Conservation (phyloP, 1,140 invertebrate genomes). For the Popillia japonica region DNA sequence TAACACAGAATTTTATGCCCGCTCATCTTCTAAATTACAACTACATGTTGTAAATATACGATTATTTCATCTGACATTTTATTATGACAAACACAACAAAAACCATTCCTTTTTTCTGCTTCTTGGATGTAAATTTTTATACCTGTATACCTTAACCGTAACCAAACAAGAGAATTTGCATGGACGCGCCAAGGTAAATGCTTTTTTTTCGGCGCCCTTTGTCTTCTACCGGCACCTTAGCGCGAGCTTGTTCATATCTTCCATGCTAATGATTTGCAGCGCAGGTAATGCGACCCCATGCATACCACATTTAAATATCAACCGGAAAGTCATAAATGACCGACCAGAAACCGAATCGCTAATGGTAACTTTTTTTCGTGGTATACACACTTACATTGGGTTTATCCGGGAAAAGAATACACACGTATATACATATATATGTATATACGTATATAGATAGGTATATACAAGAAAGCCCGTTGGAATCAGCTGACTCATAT, state of each 20-base stretch:
- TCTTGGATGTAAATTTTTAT: background rate
- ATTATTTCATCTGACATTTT: too few species aligned
- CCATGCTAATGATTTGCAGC: conserved; percentile 55
- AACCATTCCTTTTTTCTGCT: too few species aligned
- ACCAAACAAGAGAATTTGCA: conserved; percentile 30
- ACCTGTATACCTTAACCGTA: background rate
- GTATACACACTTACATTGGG: conserved; percentile 30
- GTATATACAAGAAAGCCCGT: background rate
- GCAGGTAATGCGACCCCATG: conserved; percentile 44
- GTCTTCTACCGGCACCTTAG: conserved; percentile 3
- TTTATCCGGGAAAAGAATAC: background rate
- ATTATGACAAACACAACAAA: too few species aligned
- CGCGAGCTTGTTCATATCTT: conserved; percentile 35
- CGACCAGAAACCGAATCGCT: conserved; percentile 31
- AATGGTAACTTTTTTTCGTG: conserved; percentile 39
- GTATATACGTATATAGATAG: background rate
- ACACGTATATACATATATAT: background rate
- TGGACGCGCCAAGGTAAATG: conserved; percentile 30
- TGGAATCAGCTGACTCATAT: conserved; percentile 54
- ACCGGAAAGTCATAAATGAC: conserved; percentile 33
- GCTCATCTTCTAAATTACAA: too few species aligned
- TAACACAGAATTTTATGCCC: too few species aligned
- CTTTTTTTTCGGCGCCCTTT: conserved; percentile 30
- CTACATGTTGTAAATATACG: too few species aligned
- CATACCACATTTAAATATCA: conserved; percentile 48